A percentile compares a stretch with the other conserved stretches of the same genome.
Conservation (phyloP, 2,797 vertebrate species). For the Epinephelus coioides region DNA sequence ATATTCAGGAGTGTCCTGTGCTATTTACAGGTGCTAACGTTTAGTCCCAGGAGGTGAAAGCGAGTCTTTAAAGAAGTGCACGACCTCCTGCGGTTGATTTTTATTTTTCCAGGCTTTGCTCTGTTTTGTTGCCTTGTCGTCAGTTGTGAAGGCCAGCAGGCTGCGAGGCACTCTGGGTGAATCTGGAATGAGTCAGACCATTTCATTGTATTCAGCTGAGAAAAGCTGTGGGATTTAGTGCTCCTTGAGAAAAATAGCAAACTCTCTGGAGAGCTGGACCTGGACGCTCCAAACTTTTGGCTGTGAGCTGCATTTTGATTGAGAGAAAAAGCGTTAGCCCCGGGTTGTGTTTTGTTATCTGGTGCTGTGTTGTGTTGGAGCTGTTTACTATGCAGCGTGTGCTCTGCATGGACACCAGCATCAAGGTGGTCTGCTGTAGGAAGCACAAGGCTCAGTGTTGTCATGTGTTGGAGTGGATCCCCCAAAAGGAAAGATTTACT, state of each 20-base stretch:
- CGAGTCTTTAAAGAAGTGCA: conserved; percentile 39
- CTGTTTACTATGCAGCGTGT: conserved; percentile 59
- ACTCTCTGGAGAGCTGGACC: conserved; percentile 65
- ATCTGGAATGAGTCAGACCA: conserved; percentile 71
- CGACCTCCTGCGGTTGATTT: conserved; percentile 34
- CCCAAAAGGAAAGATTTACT: background rate
- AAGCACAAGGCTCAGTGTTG: conserved; percentile 11
- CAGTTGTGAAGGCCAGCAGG: conserved; percentile 46
- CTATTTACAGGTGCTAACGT: conserved; percentile 8
- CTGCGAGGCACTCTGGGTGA: conserved; percentile 56
- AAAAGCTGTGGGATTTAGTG: conserved; percentile 72
- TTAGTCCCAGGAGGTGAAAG: conserved; percentile 19
- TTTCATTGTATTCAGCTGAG: conserved; percentile 67
- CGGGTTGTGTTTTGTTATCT: conserved; percentile 55
- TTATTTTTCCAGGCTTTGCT: conserved; percentile 43
- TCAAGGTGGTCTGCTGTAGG: conserved; percentile 33
- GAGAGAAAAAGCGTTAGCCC: conserved; percentile 24
- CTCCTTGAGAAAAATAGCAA: conserved; percentile 68
- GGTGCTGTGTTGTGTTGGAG: conserved; percentile 19
- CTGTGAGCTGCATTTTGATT: conserved; percentile 78
- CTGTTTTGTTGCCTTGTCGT: conserved; percentile 62
- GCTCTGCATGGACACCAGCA: conserved; percentile 30
- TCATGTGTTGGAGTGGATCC: conserved; percentile 8
- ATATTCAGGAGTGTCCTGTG: background rate
- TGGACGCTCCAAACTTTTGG: conserved; percentile 45